Evolutionary conservation across 2,888 invertebrate genomes (phyloP).

Genomic region (Griposia aprilina): DNA sequence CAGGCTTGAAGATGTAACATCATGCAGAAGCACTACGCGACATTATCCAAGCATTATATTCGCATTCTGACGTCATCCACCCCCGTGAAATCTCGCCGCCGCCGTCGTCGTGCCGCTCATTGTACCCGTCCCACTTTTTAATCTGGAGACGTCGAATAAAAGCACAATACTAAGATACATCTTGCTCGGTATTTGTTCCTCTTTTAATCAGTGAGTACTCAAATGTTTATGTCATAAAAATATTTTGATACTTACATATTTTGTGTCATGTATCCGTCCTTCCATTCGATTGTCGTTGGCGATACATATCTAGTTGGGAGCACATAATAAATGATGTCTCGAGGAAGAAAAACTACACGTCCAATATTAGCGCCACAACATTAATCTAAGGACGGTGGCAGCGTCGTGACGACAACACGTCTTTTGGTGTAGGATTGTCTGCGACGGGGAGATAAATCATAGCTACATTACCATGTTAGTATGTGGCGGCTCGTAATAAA

Average conservation of each 20-base stretch:
- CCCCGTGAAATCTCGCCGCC: slow-evolving; percentile 75
- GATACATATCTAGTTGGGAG: slow-evolving; percentile 55
- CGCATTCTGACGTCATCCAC: slow-evolving; percentile 80
- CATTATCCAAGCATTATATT: slow-evolving; percentile 80
- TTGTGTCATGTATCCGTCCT: slow-evolving; percentile 22
- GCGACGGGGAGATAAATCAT: slow-evolving; percentile 82
- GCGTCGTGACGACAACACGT: slow-evolving; percentile 75
- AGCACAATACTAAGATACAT: slow-evolving; percentile 86
- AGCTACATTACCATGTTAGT: slow-evolving; percentile 83
- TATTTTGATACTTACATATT: slow-evolving; percentile 37
- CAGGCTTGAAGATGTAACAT: slow-evolving; percentile 60
- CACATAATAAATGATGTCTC: slow-evolving; percentile 72
- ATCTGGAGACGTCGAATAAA: slow-evolving; percentile 88
- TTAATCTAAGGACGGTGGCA: slow-evolving; percentile 78
- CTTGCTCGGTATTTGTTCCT: slow-evolving; percentile 80
- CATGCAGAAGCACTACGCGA: slow-evolving; percentile 69
- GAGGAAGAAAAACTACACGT: slow-evolving; percentile 77
- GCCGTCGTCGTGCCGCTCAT: slow-evolving; percentile 79
- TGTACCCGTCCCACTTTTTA: slow-evolving; percentile 87
- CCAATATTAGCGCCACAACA: slow-evolving; percentile 76
- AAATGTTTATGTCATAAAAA: slow-evolving; percentile 67
- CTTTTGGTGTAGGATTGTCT: slow-evolving; percentile 78
- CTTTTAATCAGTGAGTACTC: slow-evolving; percentile 82
- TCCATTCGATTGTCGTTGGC: slow-evolving; percentile 26
- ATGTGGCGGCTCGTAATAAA: slow-evolving; percentile 81